Base-by-base conservation (phyloP, 2,888 invertebrate species). In the Mylabris sibirica region DNA sequence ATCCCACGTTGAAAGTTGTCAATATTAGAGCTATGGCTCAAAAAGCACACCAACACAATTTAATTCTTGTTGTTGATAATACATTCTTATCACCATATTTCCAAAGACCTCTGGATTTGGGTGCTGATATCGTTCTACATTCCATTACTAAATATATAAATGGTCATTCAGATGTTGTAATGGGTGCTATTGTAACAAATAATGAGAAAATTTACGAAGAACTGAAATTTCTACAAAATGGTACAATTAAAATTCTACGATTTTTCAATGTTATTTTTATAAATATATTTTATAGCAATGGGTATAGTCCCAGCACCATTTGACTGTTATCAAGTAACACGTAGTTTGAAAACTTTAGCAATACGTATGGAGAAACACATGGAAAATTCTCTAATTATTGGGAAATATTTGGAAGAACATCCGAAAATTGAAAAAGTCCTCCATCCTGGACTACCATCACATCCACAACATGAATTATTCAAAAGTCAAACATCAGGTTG, bases 121-220 rank as follows among this genome's bases (percentile, higher is more conserved):
- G 98, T 0, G 98, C 96, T 1, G 98, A 99, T 84, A 86, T 98
- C 65, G 93, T 92, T 1, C 86, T 95, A 77, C 97, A 99, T 85
- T 99, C 99, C 0, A 81, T 98, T 65, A 97, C 98, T 0, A 99
- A 99, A 85, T 99, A 98, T 83, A 95, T 99, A 91, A 99, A 99
- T 85, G 99, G 99, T 0, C 99, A 99, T 85, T 92, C 96, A 0
- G 99, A 99, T 86, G 94, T 97, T 22, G 91, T 99, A 6, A 99
- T 99, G 99, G 99, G 99, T 2, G 93, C 95, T 17, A 90, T 92
- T 8, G 87, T 94, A 41, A 89, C 93, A 3, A 95, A 91, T 76
- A 88, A 91, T 76, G 90, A 93, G 57, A 89, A 90, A 59, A 78
- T 98, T 3, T 91, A 90, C 71, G 86, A 91, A 12, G 89, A 88